A percentile compares a stretch with the other conserved stretches of the same genome.
Evolutionary conservation across 2,113 vertebrate species (phyloP).

Genomic region (Pedetes capensis): DNA sequence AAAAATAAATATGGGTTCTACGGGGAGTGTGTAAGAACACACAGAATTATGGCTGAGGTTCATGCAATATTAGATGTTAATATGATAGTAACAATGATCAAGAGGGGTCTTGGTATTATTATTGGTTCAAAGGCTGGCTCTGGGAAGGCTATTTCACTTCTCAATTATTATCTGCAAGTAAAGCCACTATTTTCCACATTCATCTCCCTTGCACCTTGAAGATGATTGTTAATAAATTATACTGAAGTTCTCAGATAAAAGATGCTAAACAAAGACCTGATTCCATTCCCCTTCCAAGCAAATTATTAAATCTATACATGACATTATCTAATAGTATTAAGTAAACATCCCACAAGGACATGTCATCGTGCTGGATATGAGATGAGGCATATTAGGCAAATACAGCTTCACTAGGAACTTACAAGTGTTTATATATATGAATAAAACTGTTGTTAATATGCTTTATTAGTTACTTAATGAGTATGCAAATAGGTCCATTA

Average conservation of each 20-base stretch:
- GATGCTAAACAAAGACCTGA: slow-evolving; percentile 55
- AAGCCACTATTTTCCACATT: neutral
- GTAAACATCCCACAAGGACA: slow-evolving; percentile 64
- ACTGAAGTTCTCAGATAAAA: slow-evolving; percentile 48
- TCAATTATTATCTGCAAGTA: neutral
- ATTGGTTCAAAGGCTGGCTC: slow-evolving; percentile 26
- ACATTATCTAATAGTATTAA: slow-evolving; percentile 61
- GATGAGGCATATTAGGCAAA: slow-evolving; percentile 64
- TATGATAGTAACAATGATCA: neutral
- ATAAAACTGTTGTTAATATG: slow-evolving; percentile 61
- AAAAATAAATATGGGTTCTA: neutral
- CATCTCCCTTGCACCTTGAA: slow-evolving; percentile 16
- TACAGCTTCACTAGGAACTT: neutral
- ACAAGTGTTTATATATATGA: slow-evolving; percentile 26
- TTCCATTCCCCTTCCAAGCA: neutral
- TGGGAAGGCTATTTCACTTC: neutral
- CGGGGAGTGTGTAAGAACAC: neutral
- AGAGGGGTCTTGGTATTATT: neutral
- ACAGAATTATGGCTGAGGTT: neutral
- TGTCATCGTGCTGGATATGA: slow-evolving; percentile 49
- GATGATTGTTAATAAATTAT: slow-evolving; percentile 50
- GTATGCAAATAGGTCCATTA: slow-evolving; percentile 67
- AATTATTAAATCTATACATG: slow-evolving; percentile 71
- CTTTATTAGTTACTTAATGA: slow-evolving; percentile 64
- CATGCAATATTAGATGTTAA: neutral